Conservation (phyloP, 2,888 invertebrate species). For the Drosophila algonquin region DNA sequence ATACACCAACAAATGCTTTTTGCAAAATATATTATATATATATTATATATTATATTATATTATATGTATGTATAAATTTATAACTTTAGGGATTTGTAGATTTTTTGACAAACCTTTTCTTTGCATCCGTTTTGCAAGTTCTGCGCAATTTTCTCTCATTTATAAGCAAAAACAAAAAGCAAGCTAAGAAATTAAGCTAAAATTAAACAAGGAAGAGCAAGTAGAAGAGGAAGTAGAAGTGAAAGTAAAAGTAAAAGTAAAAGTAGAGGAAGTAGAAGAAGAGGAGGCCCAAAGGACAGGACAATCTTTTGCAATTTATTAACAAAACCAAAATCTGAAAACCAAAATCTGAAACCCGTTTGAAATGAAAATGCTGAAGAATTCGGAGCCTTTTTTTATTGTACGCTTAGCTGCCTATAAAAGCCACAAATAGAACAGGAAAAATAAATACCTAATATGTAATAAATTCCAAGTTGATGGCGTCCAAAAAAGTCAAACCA, state of each 20-base stretch:
- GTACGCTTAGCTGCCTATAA: conserved; percentile 23
- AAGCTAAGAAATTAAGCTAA: conserved; percentile 11
- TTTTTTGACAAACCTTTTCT: conserved; percentile 38
- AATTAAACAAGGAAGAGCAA: conserved; percentile 26
- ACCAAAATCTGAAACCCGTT: conserved; percentile 18
- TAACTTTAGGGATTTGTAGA: conserved; percentile 42
- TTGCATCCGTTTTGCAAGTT: conserved; percentile 46
- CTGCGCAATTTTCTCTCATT: conserved; percentile 37
- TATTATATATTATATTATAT: conserved; percentile 3
- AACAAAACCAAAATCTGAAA: conserved; percentile 26
- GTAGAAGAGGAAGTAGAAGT: no score
- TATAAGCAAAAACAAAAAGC: neutral
- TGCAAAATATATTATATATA: conserved; percentile 35
- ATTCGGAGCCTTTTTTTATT: conserved; percentile 23
- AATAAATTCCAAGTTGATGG: conserved; percentile 25
- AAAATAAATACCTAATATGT: no score
- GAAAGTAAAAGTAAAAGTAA: conserved; percentile 8
- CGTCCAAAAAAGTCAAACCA: conserved; percentile 32
- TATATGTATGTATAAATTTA: conserved; percentile 27
- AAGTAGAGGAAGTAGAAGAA: no score
- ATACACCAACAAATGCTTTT: conserved; percentile 54
- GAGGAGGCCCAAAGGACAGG: conserved; percentile 48
- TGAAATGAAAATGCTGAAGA: conserved; percentile 27
- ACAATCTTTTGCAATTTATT: conserved; percentile 72
- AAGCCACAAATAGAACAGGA: conserved; percentile 9